Conservation (phyloP, 2,113 vertebrate genomes). For the Brachyhypopomus occidentalis region DNA sequence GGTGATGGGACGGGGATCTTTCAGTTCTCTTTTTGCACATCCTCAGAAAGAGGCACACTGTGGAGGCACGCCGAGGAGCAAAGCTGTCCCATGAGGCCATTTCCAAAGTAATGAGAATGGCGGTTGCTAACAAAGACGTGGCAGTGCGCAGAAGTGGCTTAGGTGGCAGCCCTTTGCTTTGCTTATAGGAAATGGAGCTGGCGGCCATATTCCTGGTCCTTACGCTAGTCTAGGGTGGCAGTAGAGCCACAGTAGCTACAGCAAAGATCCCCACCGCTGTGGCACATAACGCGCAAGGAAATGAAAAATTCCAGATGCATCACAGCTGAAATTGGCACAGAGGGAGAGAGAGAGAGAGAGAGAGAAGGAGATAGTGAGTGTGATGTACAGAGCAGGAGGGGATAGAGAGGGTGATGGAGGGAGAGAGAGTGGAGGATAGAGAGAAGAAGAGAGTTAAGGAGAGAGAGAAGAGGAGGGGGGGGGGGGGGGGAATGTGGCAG, state of each 20-base stretch:
- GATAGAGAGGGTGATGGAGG: neutral
- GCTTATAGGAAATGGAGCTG: constrained; percentile 4
- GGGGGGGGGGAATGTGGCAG: constrained; percentile 28
- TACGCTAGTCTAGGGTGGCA: neutral
- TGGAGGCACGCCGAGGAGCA: no score
- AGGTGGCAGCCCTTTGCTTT: no score
- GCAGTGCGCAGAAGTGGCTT: no score
- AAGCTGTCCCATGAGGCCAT: neutral
- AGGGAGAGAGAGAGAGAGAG: neutral
- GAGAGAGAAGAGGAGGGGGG: constrained; percentile 3
- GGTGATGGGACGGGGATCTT: no score
- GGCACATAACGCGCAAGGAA: constrained; percentile 6
- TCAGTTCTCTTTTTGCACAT: no score
- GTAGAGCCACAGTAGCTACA: neutral
- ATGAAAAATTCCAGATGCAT: constrained; percentile 17
- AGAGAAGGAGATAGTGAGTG: neutral
- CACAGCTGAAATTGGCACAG: neutral
- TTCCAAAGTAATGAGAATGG: no score
- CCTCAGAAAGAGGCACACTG: no score
- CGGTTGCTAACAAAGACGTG: neutral
- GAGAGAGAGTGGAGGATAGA: neutral
- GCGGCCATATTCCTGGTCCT: neutral
- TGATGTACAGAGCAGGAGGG: neutral
- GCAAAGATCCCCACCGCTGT: neutral
- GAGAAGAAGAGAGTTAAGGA: neutral